Base-by-base conservation (phyloP, 2,113 vertebrate genomes). In the Petrocephalus zakoni region DNA sequence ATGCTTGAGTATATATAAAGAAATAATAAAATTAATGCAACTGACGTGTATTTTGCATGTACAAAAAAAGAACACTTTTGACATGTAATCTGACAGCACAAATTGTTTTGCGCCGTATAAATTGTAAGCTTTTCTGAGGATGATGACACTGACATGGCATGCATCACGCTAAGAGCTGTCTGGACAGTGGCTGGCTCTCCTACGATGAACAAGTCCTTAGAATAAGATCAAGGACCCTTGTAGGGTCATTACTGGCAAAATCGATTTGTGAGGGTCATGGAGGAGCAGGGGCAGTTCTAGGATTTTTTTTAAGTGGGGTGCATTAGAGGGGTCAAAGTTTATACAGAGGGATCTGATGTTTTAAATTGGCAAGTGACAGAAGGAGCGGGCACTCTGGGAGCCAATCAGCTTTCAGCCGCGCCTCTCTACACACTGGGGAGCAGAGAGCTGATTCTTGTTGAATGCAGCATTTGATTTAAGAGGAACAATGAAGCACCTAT, bases 21-120 rank as follows among this genome's bases (percentile, higher is more conserved):
- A 88, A 88, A 49, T 88, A 46, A 68, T 88, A 42, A 61, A 83
- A 88, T 53, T 81, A 81, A 88, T 37, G 19, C 17, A 29, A 17
- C 72, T 78, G 72, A 29, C 15, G 0, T 78, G 72, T 19, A 78
- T 78, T 78, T 78, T 42, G 34, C 72, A 78, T 78, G 72, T 5
- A 78, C 53, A 15, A 78, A 78, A 78, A 78, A 78, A 42, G 5
- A 78, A 19, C 34, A 42, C 17, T 78, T 78, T 19, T 78, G 72
- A 78, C 72, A 78, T 42, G 13, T 78, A 19, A 78, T 78, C 72
- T 78, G 72, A 78, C 72, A 78, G 72, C 72, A 15, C 72, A 78
- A 42, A 78, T 78, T 78, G 72, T 78, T 42, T 37, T 19, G 72
- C 15, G 19, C 34, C 17, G 13, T 37, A 15, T 2, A 78, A 78